Base-by-base conservation (phyloP, 2,888 invertebrate genomes). In the Tanytarsus gracilentus region DNA sequence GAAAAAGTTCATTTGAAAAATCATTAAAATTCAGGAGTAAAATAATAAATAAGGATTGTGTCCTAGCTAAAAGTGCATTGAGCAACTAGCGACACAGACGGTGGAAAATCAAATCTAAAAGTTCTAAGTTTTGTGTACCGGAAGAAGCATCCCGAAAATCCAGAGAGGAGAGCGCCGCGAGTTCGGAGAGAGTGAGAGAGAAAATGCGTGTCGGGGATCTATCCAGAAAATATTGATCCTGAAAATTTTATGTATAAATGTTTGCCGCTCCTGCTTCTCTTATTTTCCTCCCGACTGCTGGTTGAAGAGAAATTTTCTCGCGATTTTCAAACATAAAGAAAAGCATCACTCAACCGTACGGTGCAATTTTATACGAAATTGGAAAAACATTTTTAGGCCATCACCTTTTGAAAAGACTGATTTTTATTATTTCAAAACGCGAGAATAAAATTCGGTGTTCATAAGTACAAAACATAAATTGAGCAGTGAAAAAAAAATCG, bases 221-320 rank as follows among this genome's bases (percentile, higher is more conserved):
- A 44, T 44, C 44, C 44, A 44, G 44, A 44, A 44, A 44, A 44
- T 44, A 44, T 44, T 44, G 44, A 44, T 44, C 44, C 44, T 44
- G 16, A 44, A 44, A 44, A 44, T 23, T 21, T 44, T 18, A 11
- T 44, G 36, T 16, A 36, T 44, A n/a, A n/a, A n/a, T 44, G 5
- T 16, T 44, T 44, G 44, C 44, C 44, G 44, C 44, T 44, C 44
- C 21, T 44, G 44, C 2, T 33, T 33, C 33, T 33, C 33, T 33
- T 33, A 9, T 33, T 33, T 33, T 33, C 9, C 23, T 44, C 18
- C 44, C 44, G 21, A 18, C 11, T 44, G 44, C 44, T 44, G 44
- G n/a, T 16, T 36, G 36, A 4, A 14, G 16, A 36, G 16, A 36
- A 36, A 30, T 36, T 16, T 16, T 8, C 33, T 33, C 16, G n/a